A percentile compares a stretch with the other conserved stretches of the same genome.
Evolutionary conservation across 2,113 vertebrate genomes (phyloP).

Genomic region (Pelusios castaneus): DNA sequence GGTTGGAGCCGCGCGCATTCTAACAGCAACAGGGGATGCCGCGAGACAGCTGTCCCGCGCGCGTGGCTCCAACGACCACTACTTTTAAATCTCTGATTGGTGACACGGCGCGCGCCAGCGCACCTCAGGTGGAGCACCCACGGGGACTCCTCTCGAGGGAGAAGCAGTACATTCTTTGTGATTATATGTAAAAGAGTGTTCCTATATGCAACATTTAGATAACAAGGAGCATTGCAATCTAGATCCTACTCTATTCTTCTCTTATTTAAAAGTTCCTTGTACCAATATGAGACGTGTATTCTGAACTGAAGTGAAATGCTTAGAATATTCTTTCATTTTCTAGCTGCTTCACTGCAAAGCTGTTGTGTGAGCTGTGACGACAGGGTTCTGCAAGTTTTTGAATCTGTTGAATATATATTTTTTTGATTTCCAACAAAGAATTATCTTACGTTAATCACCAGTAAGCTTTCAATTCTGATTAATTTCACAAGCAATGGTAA

Average conservation of each 20-base stretch:
- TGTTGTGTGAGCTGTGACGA: neutral
- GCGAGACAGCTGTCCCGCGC: no score
- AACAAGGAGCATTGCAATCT: neutral
- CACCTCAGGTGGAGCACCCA: no score
- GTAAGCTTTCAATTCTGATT: neutral
- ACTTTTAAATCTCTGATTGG: no score
- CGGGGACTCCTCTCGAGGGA: no score
- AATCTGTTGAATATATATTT: neutral
- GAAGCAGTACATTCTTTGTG: neutral
- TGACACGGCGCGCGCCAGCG: no score
- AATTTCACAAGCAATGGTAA: slow-evolving; percentile 11
- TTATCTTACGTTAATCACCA: neutral
- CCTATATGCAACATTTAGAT: neutral
- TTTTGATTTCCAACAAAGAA: neutral
- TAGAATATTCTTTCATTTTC: neutral
- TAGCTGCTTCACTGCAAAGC: neutral
- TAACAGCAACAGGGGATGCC: no score
- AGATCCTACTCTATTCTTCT: neutral
- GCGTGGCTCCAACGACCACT: no score
- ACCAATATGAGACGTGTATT: neutral
- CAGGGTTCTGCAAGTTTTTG: neutral
- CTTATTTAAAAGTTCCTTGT: neutral
- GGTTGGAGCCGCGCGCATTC: no score
- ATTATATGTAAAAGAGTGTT: neutral
- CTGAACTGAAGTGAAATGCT: neutral